Base-by-base conservation (phyloP, 2,113 vertebrate genomes). In the Cyprinodon tularosa region DNA sequence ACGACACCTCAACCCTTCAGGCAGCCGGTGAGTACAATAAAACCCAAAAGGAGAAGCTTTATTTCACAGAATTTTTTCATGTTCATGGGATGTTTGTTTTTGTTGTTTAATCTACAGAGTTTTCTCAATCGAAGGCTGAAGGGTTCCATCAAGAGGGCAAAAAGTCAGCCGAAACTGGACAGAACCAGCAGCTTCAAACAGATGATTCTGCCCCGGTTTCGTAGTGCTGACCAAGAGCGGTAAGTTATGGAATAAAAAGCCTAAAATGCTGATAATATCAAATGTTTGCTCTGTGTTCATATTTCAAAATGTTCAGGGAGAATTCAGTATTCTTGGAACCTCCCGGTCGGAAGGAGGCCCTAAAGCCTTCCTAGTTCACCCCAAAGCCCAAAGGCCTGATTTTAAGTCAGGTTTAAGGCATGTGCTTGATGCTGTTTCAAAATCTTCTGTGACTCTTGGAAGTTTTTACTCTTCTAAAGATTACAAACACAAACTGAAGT, bases 141-240 rank as follows among this genome's bases (percentile, higher is more conserved):
- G 92, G 96, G 97, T 90, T 98, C 97, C 74, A 98, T 98, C 92
- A 98, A 98, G 86, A 94, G 97, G 74, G 96, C 97, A 42, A 98
- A 98, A 90, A 97, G 96, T 84, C 97, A 98, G 63, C 97, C 97
- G 80, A 98, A 98, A 92, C 94, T 98, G 80, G 97, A 98, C 92
- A 95, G 97, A 80, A 97, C 96, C 90, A 97, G 96, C 95, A 98
- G 97, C 91, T 98, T 98, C 88, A 95, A 95, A 77, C 96, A 98
- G 64, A 95, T 95, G 95, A 97, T 98, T 91, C 90, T 98, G 92
- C 97, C 97, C 70, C 95, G 96, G 39, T 97, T 98, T 90, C 93
- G 96, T 78, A 97, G 96, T 69, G 96, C 97, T 66, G 96, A 97
- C 93, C 96, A 97, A 91, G 97, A 98, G 89, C 94, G 96, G 96